Percentiles rank a stretch among this genome's conserved stretches.
Conservation (phyloP, 92 coral and sea anemone genomes). For the Porites lobata region DNA sequence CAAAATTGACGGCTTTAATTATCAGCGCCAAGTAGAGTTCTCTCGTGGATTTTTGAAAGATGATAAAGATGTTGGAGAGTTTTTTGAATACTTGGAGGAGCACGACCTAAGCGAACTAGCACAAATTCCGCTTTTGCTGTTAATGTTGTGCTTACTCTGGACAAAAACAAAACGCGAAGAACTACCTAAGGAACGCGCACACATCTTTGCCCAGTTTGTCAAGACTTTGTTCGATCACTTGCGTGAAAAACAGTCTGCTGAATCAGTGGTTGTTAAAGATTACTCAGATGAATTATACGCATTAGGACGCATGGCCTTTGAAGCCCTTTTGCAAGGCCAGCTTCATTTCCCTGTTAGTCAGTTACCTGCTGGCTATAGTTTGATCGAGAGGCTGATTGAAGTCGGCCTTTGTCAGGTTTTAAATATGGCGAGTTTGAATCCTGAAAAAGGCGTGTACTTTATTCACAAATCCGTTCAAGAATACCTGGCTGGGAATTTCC, state of each 20-base stretch:
- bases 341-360: neutral
- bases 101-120: too few relatives aligned
- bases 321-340: neutral
- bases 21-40: neutral
- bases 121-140: neutral
- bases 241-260: neutral
- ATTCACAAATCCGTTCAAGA: slow-evolving; percentile 4
- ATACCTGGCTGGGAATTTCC: too few relatives aligned
- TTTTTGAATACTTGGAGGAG: neutral
- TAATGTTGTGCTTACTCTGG: slow-evolving; percentile 8
- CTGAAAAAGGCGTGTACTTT: neutral
- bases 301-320: neutral
- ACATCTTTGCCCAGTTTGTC: neutral
- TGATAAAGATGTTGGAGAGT: neutral
- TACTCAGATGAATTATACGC: neutral
- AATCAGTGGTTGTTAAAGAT: neutral
- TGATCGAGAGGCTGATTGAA: neutral
- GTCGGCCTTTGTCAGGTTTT: neutral
- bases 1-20: too few relatives aligned
- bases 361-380: neutral
- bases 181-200: neutral
- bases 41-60: neutral
- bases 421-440: neutral
- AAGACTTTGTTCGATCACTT: neutral
- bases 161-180: neutral